Evolutionary conservation across 2,113 vertebrate genomes (phyloP), one percentile per base, ranked within the genome.

Genomic region (Zosterops pallidus): DNA sequence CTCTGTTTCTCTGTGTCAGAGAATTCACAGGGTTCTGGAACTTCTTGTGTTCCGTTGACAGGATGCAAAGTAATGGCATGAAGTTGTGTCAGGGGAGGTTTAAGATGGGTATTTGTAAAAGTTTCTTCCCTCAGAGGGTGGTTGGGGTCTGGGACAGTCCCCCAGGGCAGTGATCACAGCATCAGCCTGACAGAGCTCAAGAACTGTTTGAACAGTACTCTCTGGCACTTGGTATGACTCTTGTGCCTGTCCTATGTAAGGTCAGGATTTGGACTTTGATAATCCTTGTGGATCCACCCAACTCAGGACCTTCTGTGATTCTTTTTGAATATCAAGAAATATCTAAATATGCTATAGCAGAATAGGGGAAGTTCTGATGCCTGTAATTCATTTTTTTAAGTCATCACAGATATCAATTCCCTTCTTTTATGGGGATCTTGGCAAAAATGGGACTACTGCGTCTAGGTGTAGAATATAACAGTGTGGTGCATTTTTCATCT

Each of bases 151-250:
- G 7, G 20, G 29, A 39, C 37, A 29, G 11, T 3, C 67, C 7
- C 33, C 12, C 23, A n/a, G 19, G 28, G 9, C 1, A n/a, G 24
- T 5, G 7, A 20, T 68, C 33, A 53, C 33, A 68, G 23, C 33
- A 46, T 3, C 33, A 60, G 9, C 19, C 28, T n/a, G 39, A 68
- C 2, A n/a, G 26, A 74, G 39, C 3, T 67, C 11, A 39, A 16
- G 33, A 21, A 46, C 16, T 0, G 0, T 35, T 68, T 29, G 62
- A 5, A 14, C n/a, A 47, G 0, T 8, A 6, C 6, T 60, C 10
- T 53, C 33, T n/a, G 53, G 24, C 4, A 46, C 14, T 2, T 18
- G 12, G 6, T 35, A 13, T 39, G 13, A 60, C 17, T 53, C 46
- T 14, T 35, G 24, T 19, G 24, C 1, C 2, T n/a, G 52, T 29